Evolutionary conservation across 2,113 vertebrate species (phyloP), one percentile per base, ranked within the genome.

Genomic region (Toxotes chatareus): DNA sequence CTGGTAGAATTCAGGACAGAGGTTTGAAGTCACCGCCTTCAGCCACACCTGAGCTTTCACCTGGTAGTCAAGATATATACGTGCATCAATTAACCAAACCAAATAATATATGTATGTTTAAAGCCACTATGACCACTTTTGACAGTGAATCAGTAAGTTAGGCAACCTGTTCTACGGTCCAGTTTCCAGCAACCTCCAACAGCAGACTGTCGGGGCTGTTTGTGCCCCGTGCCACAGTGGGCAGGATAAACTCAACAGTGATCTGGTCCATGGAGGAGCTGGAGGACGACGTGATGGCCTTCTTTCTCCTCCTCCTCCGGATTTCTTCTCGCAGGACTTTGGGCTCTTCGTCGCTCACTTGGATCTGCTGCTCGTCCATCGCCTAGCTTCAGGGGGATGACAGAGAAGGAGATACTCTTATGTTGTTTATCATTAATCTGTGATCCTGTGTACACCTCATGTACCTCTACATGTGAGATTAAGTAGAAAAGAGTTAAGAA

Each of bases 1-100:
- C 78, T 97, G 97, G 88, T 98, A 99, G 93, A 98, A 98, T 73
- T 98, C 98, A 0, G 96, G 93, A 11, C 92, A 94, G 47, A 94
- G 89, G 63, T 96, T 97, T 0, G 86, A 95, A 42, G 97, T 96
- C 85, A 98, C 94, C 0, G 96, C 97, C 68, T 95, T 96, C 92
- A 99, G 94, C 98, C 98, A 99, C 79, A 99, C 88, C 86, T 99
- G 97, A 44, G 96, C 94, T 92, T 98, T 99, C 94, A 99, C 97
- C 92, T 99, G 96, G 1, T 1, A 38, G 3, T 51, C 61, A 34
- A 36, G 0, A 69, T 14, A 47, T 0, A 53, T 0, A 27, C 27
- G 4, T 1, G 2, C 1, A 8, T 62, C 1, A 23, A 27, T 4
- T n/a, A 7, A 17, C 38, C 2, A 55, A 36, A 61, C 34, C 12